Evolutionary conservation across 2,113 vertebrate genomes (phyloP).

Genomic region (Recurvirostra avosetta): DNA sequence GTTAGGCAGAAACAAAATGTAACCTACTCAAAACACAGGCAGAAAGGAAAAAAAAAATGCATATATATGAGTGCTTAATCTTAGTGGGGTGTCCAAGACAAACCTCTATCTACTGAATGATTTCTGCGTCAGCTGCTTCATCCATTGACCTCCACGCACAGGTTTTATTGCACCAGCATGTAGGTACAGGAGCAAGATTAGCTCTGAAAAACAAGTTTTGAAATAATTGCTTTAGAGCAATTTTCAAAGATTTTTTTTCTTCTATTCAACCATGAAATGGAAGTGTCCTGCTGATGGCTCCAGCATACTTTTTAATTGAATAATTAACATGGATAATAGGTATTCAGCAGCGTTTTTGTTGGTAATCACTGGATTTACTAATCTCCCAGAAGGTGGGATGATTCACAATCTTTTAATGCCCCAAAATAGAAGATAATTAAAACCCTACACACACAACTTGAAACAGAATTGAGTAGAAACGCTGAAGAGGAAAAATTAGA

Average conservation of each 20-base stretch:
- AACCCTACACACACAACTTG: not conserved
- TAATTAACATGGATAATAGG: slow-evolving; percentile 40
- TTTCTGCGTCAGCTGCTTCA: not conserved
- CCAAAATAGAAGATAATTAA: slow-evolving; percentile 49
- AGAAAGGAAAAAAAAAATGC: not conserved
- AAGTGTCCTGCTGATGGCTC: slow-evolving; percentile 49
- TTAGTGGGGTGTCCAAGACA: not conserved
- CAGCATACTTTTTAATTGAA: slow-evolving; percentile 53
- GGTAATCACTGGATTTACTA: slow-evolving; percentile 41
- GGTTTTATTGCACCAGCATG: not conserved
- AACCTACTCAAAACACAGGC: not conserved
- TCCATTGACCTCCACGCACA: not conserved
- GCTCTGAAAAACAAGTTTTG: not conserved
- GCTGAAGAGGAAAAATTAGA: slow-evolving; percentile 1
- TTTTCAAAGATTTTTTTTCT: slow-evolving; percentile 24
- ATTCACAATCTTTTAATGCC: slow-evolving; percentile 39
- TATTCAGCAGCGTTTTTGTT: not conserved
- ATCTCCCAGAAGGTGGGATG: slow-evolving; percentile 56
- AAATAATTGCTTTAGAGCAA: slow-evolving; percentile 31
- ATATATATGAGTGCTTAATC: not conserved
- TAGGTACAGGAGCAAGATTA: not conserved
- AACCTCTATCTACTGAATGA: not conserved
- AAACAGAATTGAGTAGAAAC: slow-evolving; percentile 28
- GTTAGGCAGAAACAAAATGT: not conserved
- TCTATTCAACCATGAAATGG: slow-evolving; percentile 1